Conservation (phyloP, 2,113 vertebrate species). For the Grus americana region DNA sequence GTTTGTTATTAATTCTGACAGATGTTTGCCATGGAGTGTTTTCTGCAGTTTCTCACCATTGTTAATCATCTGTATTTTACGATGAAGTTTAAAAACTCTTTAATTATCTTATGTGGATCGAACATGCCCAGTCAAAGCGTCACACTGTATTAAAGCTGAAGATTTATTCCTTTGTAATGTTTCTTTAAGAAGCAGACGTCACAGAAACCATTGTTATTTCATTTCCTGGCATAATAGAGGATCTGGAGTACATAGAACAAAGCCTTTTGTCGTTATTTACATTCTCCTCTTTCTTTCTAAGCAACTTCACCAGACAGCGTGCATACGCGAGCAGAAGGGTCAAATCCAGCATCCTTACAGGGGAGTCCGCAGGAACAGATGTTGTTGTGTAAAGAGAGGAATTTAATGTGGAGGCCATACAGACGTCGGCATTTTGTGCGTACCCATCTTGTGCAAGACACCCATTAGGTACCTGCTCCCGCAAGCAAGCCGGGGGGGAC, state of each 20-base stretch:
- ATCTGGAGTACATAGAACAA: neutral
- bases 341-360: neutral
- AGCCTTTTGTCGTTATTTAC: neutral
- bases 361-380: accelerated
- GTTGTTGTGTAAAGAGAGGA: neutral
- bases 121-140: neutral
- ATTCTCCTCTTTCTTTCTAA: neutral
- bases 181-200: neutral
- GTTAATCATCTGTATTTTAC: neutral
- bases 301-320: accelerated
- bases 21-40: neutral
- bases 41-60: neutral
- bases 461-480: neutral
- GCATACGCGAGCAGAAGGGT: neutral
- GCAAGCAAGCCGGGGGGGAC: accelerated
- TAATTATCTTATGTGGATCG: neutral
- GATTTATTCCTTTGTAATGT: neutral
- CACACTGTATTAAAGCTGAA: neutral
- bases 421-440: neutral
- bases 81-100: neutral
- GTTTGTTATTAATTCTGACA: slow-evolving; percentile 18
- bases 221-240: neutral
- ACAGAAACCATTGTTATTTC: neutral
- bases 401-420: accelerated
- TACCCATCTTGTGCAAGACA: neutral